Conservation (phyloP, 64 coral and sea anemone species). For the Pocillopora verrucosa region DNA sequence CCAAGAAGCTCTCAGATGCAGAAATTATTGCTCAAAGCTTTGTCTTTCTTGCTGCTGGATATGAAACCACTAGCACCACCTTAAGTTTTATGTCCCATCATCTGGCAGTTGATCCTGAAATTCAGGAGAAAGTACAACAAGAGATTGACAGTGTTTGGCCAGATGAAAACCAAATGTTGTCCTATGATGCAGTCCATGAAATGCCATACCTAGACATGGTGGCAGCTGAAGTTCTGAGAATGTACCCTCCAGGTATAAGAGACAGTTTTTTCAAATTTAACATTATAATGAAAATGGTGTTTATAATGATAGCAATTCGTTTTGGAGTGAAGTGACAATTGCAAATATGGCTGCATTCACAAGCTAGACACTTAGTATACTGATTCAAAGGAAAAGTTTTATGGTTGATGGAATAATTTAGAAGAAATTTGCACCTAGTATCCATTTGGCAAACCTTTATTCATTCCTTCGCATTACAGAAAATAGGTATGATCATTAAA, state of each 20-base stretch:
- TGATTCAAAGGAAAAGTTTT: too few species aligned
- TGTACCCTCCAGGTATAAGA: slow-evolving; percentile 47
- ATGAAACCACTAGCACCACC: slow-evolving; percentile 29
- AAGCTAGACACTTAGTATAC: too few species aligned
- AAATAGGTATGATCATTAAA: too few species aligned
- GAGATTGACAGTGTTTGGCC: slow-evolving; percentile 52
- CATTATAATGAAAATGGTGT: not conserved
- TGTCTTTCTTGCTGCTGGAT: slow-evolving; percentile 42
- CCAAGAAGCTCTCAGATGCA: slow-evolving; percentile 24
- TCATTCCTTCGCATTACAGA: too few species aligned
- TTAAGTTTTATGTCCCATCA: slow-evolving; percentile 6
- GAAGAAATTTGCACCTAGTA: too few species aligned
- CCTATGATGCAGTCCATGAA: slow-evolving; percentile 41
- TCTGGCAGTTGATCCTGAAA: slow-evolving; percentile 33
- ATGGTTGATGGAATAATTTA: too few species aligned
- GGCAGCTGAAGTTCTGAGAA: slow-evolving; percentile 34
- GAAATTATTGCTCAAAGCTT: slow-evolving; percentile 55
- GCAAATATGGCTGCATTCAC: too few species aligned
- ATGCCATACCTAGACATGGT: slow-evolving; percentile 55
- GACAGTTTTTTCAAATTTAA: not conserved
- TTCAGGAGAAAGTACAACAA: slow-evolving; percentile 50
- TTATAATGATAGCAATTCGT: not conserved
- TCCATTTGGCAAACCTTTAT: too few species aligned
- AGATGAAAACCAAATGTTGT: slow-evolving; percentile 1
- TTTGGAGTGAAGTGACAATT: too few species aligned